A percentile compares a stretch with the other conserved stretches of the same genome.
Conservation (phyloP, 2,797 vertebrate species). For the Gambelia wislizenii region DNA sequence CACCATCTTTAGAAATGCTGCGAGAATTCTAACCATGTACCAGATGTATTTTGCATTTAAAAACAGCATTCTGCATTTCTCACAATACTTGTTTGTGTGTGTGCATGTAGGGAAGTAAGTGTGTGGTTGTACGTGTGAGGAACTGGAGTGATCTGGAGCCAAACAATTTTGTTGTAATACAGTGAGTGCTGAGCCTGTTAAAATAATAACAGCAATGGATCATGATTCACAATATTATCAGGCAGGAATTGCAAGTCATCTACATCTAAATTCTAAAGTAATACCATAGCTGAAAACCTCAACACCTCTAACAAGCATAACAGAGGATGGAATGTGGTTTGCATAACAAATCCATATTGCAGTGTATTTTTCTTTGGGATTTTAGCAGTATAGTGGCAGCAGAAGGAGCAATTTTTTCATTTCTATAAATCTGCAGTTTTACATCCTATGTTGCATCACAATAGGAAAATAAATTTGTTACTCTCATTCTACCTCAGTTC, state of each 20-base stretch:
- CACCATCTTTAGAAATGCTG: constrained; percentile 12
- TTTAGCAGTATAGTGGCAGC: background rate
- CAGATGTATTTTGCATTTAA: constrained; percentile 8
- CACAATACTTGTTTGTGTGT: background rate
- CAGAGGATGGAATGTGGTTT: background rate
- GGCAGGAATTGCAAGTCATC: constrained; percentile 4
- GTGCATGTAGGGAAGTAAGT: background rate
- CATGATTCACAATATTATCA: background rate
- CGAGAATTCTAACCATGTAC: constrained; percentile 19
- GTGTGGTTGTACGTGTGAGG: background rate
- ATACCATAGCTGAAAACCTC: background rate
- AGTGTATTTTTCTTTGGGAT: background rate
- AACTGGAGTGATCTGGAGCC: background rate
- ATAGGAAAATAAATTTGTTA: background rate
- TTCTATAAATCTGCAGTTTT: background rate
- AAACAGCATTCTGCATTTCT: constrained; percentile 7
- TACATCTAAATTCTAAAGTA: constrained; percentile 4
- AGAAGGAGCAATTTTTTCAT: background rate
- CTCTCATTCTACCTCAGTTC: rapidly evolving
- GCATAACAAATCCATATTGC: background rate
- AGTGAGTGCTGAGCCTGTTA: background rate
- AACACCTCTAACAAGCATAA: background rate
- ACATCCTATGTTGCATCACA: background rate
- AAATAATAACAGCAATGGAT: constrained; percentile 3
- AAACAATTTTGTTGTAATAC: background rate